Evolutionary conservation across 2,113 vertebrate species (phyloP).

Genomic region (Tauraco erythrolophus): DNA sequence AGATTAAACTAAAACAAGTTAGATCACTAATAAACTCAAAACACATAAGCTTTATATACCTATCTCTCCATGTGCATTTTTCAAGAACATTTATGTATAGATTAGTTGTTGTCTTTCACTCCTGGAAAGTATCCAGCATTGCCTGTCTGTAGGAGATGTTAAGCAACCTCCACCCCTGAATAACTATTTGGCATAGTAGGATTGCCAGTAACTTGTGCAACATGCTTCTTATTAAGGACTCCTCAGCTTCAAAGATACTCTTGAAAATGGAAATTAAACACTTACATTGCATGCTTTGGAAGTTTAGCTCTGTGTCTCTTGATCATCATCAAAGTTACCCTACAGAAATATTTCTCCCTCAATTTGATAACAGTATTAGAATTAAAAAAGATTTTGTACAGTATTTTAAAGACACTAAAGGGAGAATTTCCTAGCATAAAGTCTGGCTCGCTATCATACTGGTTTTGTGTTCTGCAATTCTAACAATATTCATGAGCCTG

Average conservation of each 20-base stretch:
- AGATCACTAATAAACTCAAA: background rate
- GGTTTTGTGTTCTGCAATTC: background rate
- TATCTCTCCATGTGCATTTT: background rate
- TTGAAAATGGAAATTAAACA: constrained; percentile 31
- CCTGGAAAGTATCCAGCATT: background rate
- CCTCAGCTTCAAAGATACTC: constrained; percentile 38
- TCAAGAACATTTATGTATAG: background rate
- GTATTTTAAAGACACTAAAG: constrained; percentile 21
- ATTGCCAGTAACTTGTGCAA: constrained; percentile 28
- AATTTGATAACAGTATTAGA: constrained; percentile 3
- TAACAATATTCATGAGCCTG: background rate
- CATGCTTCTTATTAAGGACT: background rate
- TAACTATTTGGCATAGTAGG: background rate
- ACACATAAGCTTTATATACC: background rate
- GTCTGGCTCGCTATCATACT: background rate
- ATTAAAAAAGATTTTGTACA: background rate
- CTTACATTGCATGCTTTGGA: background rate
- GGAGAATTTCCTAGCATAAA: background rate
- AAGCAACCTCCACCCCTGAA: background rate
- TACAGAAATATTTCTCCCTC: constrained; percentile 23
- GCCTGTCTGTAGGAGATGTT: background rate
- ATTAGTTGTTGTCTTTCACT: constrained; percentile 1
- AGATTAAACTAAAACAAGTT: background rate
- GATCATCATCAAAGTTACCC: constrained; percentile 27
- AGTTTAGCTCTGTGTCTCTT: constrained; percentile 26